Base-by-base conservation (phyloP, 1,140 invertebrate species). In the Lordiphosa collinella region DNA sequence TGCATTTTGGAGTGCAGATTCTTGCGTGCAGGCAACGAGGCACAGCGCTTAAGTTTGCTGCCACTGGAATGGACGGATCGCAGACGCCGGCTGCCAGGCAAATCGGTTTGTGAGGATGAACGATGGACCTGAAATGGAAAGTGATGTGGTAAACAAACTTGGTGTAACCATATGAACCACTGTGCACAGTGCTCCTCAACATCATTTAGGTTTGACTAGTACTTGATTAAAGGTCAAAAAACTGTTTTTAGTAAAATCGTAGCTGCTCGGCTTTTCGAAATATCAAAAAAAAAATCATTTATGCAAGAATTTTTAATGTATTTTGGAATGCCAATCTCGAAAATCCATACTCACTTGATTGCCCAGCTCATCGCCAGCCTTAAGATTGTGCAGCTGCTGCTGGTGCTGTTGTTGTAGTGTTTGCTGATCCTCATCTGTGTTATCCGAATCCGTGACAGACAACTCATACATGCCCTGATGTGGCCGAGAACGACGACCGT, bases 401-500 rank as follows among this genome's bases (percentile, higher is more conserved):
- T 51, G 47, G 35, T 41, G 55, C 48, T 34, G 67, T 64, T 38
- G 68, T 57, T 51, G 47, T 35, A 38, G 55, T 50, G 25, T 63
- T 64, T 38, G 84, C 71, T 73, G 62, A 59, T 79, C 73, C 37
- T 86, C 74, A 44, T 78, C 75, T 40, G 73, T 73, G 16, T 88
- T 86, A n/a, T 88, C 88, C 4, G 89, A 88, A 51, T 89, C 82
- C 14, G 88, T 86, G 1, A 76, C 67, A 1, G 78, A 85, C 22
- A 62, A 36, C 46, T 88, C 74, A 50, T 80, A 54, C 12, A 78
- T 48, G 4, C 66, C 71, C 16, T 73, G 55, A 12, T 80, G 72
- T 9, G 93, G 93, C 32, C 92, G 89, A 0, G 93, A 94, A 5
- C 93, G 89, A 1, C 94, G 89, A 0, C 94, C 94, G 89, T 95